Evolutionary conservation across 2,888 invertebrate genomes (phyloP).

Genomic region (Cryptocephalus primarius): DNA sequence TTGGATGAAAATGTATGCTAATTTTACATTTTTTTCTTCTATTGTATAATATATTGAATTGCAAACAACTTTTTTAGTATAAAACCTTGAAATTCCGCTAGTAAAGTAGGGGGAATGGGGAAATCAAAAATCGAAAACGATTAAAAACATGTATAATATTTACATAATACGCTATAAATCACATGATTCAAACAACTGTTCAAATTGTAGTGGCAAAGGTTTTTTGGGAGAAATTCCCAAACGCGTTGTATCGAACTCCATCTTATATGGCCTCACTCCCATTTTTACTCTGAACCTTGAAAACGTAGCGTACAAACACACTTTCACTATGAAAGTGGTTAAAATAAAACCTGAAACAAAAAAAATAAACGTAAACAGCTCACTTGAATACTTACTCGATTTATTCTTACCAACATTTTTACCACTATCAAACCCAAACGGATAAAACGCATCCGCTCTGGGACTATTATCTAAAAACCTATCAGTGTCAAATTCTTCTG

Average conservation of each 20-base stretch:
- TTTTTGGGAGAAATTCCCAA: background rate
- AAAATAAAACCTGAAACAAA: conserved; percentile 9
- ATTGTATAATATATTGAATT: too few relatives aligned
- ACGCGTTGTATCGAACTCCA: conserved; percentile 2
- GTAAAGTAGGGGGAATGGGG: too few relatives aligned
- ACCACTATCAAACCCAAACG: conserved; percentile 13
- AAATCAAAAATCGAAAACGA: too few relatives aligned
- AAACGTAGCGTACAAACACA: conserved; percentile 7
- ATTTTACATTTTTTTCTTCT: too few relatives aligned
- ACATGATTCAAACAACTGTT: background rate
- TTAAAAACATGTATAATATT: too few relatives aligned
- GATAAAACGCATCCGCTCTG: conserved; percentile 11
- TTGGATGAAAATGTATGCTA: too few relatives aligned
- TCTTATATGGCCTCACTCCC: background rate
- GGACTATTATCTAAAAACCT: conserved; percentile 17
- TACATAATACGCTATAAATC: background rate
- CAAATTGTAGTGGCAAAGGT: conserved; percentile 2
- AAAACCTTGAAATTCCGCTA: too few relatives aligned
- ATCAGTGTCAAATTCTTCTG: conserved; percentile 20
- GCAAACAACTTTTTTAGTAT: too few relatives aligned
- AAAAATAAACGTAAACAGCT: background rate
- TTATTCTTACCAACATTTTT: conserved; percentile 10
- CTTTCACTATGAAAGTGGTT: conserved; percentile 6
- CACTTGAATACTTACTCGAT: background rate
- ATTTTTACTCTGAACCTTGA: conserved; percentile 6